Base-by-base conservation (phyloP, 2,113 vertebrate genomes). In the Oryctolagus cuniculus region DNA sequence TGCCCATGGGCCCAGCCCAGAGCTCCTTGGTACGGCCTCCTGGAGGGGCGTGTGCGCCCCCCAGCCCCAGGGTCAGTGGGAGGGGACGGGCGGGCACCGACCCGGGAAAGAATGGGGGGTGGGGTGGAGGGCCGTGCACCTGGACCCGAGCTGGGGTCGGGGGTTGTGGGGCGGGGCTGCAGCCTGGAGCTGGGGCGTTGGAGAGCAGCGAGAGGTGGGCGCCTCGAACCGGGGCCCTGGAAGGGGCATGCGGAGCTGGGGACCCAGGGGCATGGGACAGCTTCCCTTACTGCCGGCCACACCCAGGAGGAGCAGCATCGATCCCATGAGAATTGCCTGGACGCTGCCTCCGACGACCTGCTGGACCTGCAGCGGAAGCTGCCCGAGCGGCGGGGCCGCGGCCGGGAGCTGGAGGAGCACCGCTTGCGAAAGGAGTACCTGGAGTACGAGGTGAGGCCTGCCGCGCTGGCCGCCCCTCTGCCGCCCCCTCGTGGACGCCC, bases 261-360 rank as follows among this genome's bases (percentile, higher is more conserved):
- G 6, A 44, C 44, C 44, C 6, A 29, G 4, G 61, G 13, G 21
- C 27, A 25, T 3, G 5, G 36, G 8, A 22, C 55, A 51, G 70
- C 44, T 51, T 29, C 10, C 12, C 24, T 4, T 24, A 24, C 49
- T 0, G 3, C 24, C 15, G 31, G 5, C 51, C 6, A 15, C 44
- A 27, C 36, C 27, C 73, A 99, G 99, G 99, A 99, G 16, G 98
- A 98, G 82, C 99, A 99, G 98, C 98, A 99, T 49, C 98, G 99
- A 80, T 98, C 98, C 77, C 99, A 99, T 0, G 94, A 98, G 67
- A 93, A 95, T 91, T 99, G 98, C 98, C 97, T 99, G 93, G 98
- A 99, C 72, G 98, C 98, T 1, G 98, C 99, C 89, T 98, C 98
- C 0, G 97, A 98, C 0, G 99, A 99, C 96, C 98, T 99, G 63